Conservation (phyloP, 2,888 invertebrate genomes). For the Drosophila helvetica region DNA sequence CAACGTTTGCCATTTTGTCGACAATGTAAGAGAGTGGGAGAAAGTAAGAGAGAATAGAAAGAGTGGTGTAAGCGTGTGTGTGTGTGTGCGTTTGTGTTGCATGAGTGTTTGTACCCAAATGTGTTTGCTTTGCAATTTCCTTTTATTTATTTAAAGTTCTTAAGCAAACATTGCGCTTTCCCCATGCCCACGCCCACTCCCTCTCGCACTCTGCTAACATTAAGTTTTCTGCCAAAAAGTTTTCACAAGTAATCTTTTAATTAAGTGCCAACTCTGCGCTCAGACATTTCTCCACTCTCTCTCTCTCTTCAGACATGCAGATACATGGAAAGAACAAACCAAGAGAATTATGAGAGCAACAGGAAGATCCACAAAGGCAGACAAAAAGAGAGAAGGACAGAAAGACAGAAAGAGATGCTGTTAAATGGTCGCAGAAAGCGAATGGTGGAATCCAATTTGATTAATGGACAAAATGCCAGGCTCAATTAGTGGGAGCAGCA, state of each 20-base stretch:
- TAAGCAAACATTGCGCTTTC: conserved; percentile 61
- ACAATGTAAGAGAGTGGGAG: conserved; percentile 41
- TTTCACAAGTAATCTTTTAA: conserved; percentile 76
- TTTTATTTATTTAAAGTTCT: conserved; percentile 74
- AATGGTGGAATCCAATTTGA: conserved; percentile 68
- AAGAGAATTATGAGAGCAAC: conserved; percentile 53
- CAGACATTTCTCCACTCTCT: conserved; percentile 18
- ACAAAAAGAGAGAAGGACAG: conserved; percentile 6
- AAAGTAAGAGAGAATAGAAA: background rate
- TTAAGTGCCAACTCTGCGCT: conserved; percentile 60
- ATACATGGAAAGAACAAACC: conserved; percentile 13
- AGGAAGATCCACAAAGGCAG: conserved; percentile 14
- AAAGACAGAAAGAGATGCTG: conserved; percentile 7
- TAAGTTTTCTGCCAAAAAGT: conserved; percentile 68
- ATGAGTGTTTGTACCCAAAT: conserved; percentile 58
- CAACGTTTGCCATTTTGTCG: conserved; percentile 61
- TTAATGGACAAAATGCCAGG: conserved; percentile 76
- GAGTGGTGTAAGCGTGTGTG: background rate
- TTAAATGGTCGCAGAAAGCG: conserved; percentile 38
- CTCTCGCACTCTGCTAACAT: conserved; percentile 62
- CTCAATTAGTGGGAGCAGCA: conserved; percentile 70
- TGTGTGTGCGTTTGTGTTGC: conserved; percentile 23
- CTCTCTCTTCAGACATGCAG: conserved; percentile 31
- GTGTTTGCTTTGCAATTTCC: conserved; percentile 78
- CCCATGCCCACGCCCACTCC: background rate